These are phyloP conservation scores for Drosophila atroscutellata DNA, from an alignment of 2,888 invertebrate genomes.

Conservation along the genomic window DNA sequence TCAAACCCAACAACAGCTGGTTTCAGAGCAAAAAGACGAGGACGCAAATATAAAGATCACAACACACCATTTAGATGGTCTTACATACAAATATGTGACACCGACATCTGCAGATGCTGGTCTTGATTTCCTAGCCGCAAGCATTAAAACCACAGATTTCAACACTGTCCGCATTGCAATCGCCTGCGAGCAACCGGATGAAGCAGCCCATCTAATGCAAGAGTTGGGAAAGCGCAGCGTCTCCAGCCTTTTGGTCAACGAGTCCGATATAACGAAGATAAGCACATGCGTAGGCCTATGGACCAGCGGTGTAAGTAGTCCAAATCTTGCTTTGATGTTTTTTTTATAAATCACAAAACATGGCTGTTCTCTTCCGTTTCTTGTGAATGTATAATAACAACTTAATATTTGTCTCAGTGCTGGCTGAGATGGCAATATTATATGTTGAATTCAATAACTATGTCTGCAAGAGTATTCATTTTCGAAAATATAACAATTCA, in stretches of 20 bases:
- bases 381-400: no score
- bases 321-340: neutral
- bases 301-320: slow-evolving; percentile 33
- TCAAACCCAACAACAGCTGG: neutral
- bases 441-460: neutral
- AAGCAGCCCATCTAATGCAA: slow-evolving; percentile 16
- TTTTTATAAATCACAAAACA: neutral
- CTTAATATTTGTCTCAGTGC: neutral
- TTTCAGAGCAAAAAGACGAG: neutral
- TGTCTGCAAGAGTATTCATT: neutral
- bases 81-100: slow-evolving; percentile 29
- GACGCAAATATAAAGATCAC: neutral
- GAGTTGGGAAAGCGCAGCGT: slow-evolving; percentile 39
- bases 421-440: neutral
- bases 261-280: neutral
- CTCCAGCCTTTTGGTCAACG: slow-evolving; percentile 24
- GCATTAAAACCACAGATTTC: slow-evolving; percentile 30
- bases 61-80: slow-evolving; percentile 5
- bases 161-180: slow-evolving; percentile 27
- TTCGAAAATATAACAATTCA: neutral
- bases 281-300: neutral
- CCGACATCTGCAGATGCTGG: neutral
- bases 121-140: slow-evolving; percentile 10
- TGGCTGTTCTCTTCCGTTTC: neutral
- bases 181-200: slow-evolving; percentile 21